Conservation (phyloP, 2,888 invertebrate genomes). For the Sminthurinus aureus region DNA sequence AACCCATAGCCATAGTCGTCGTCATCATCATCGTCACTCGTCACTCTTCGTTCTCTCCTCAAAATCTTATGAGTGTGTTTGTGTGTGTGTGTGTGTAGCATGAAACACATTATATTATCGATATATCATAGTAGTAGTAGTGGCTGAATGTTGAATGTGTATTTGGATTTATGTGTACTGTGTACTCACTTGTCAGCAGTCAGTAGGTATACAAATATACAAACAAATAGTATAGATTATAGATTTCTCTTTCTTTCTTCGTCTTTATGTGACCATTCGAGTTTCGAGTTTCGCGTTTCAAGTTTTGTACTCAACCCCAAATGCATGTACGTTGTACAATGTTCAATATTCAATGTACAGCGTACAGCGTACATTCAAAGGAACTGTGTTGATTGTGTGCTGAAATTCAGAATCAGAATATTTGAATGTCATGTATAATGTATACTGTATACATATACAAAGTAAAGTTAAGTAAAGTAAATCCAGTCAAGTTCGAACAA, state of each 20-base stretch:
- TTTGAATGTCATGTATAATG: neutral
- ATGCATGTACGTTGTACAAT: too few species aligned
- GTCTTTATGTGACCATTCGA: too few species aligned
- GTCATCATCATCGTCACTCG: neutral
- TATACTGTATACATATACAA: constrained; percentile 5
- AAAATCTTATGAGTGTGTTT: neutral
- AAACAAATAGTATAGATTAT: too few species aligned
- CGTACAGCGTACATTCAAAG: too few species aligned
- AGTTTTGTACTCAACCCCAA: too few species aligned
- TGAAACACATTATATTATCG: too few species aligned
- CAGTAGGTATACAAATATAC: neutral
- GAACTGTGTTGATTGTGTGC: neutral
- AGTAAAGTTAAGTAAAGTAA: neutral
- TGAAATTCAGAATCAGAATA: neutral
- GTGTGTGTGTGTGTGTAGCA: neutral
- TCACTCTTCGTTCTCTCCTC: neutral
- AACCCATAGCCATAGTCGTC: neutral
- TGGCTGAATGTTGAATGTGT: too few species aligned
- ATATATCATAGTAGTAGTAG: too few species aligned
- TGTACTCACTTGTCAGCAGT: neutral
- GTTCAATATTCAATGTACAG: too few species aligned
- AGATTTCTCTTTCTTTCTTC: too few species aligned
- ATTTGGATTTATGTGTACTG: too few species aligned
- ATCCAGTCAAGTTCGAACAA: constrained; percentile 1
- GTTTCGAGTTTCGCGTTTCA: too few species aligned